Evolutionary conservation across 2,888 invertebrate species (phyloP), one percentile per base, ranked within the genome.

Genomic region (Dasysyrphus albostriatus): DNA sequence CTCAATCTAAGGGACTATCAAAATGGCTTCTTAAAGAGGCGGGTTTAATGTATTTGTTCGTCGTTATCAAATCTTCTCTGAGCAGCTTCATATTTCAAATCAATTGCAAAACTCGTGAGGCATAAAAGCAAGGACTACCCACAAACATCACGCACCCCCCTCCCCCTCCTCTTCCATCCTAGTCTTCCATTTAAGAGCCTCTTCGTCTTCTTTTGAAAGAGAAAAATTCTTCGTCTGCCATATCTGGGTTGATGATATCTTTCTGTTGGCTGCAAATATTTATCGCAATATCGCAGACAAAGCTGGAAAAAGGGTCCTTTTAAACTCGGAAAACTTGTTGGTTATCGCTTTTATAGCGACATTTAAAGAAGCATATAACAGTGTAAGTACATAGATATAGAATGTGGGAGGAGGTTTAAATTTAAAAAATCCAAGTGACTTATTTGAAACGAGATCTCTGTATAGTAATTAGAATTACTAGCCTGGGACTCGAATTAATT

Each of bases 61-160:
- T 59, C 58, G 14, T 24, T 24, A 63, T 19, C 39, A 63, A 44
- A 63, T 44, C 42, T 44, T 63, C 42, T n/a, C 32, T 44, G 63
- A 44, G 44, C 32, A 63, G 63, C 63, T 63, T 67, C 49, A 67
- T 49, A 67, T 49, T 67, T 67, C 67, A 67, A 67, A 67, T 67
- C 49, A 67, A 67, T 67, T 67, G 34, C 67, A 34, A 34, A 14
- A 9, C 58, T 16, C 34, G 56, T 14, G 42, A 42, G 61, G 42
- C 61, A 39, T 34, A 58, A 58, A 39, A 61, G 61, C 14, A 24
- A 24, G 39, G 24, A 59, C 58, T 59, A 4, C 37, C 19, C 58
- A 59, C 34, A 59, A 37, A 12, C 14, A n/a, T 5, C 2, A 24
- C 8, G 19, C 12, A 0, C 14, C 9, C 5, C 10, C 19, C 24